A percentile compares a stretch with the other conserved stretches of the same genome.
These are phyloP conservation scores for Leptinotarsa juncta DNA, from an alignment of 2,888 invertebrate genomes.

Conservation along the genomic window DNA sequence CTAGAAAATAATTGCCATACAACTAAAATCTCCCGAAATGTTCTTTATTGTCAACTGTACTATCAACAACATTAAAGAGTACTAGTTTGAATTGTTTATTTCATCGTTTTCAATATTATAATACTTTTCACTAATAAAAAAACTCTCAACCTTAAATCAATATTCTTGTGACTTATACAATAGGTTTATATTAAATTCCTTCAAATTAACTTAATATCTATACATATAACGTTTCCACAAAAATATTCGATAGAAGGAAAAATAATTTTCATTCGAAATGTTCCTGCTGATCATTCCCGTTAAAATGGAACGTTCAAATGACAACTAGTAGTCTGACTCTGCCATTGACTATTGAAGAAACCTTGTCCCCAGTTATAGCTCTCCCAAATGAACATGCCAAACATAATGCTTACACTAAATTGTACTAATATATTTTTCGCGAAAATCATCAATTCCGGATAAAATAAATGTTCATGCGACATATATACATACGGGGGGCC, in stretches of 20 bases:
- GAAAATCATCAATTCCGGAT: constrained; percentile 36
- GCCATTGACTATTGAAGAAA: constrained; percentile 32
- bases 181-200: constrained; percentile 63
- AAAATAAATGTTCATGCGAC: constrained; percentile 19
- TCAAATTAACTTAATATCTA: constrained; percentile 62
- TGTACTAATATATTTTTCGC: constrained; percentile 38
- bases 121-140: constrained; percentile 67
- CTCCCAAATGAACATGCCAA: constrained; percentile 24
- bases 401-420: constrained; percentile 36
- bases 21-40: constrained; percentile 63
- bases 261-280: constrained; percentile 17
- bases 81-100: constrained; percentile 67
- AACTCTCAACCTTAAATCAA: constrained; percentile 65
- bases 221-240: constrained; percentile 63
- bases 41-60: constrained; percentile 67
- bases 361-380: constrained; percentile 16
- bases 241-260: constrained; percentile 48
- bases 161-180: constrained; percentile 64
- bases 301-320: background rate
- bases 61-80: constrained; percentile 67
- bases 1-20: constrained; percentile 36
- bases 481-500: constrained; percentile 53
- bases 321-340: constrained; percentile 40
- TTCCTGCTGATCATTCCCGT: background rate
- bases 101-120: constrained; percentile 67